Evolutionary conservation across 2,888 invertebrate species (phyloP).

Genomic region (Pardosa pseudoannulata): DNA sequence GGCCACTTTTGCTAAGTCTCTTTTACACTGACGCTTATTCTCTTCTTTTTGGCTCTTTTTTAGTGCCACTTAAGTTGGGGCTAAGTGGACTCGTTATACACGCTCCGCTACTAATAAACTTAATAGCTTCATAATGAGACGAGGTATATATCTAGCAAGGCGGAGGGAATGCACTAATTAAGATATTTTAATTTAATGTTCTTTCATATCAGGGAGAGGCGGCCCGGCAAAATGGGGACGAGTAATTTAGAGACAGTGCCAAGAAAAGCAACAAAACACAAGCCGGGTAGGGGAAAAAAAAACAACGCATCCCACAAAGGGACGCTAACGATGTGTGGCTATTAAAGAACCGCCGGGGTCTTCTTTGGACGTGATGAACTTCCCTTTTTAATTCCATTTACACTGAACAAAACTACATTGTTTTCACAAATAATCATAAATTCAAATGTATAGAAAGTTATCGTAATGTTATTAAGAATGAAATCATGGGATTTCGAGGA

Average conservation of each 20-base stretch:
- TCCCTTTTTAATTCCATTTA: constrained; percentile 1
- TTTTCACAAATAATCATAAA: constrained; percentile 11
- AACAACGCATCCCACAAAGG: constrained; percentile 3
- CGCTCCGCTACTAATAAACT: constrained; percentile 67
- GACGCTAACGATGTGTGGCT: constrained; percentile 43
- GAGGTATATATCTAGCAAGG: constrained; percentile 57
- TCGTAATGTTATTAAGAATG: background rate
- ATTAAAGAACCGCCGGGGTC: constrained; percentile 24
- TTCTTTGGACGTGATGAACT: constrained; percentile 16
- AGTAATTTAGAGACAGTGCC: constrained; percentile 49
- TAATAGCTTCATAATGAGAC: constrained; percentile 71
- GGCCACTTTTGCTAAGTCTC: constrained; percentile 64
- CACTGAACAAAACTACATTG: background rate
- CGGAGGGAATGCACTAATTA: constrained; percentile 59
- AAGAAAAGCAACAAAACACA: constrained; percentile 52
- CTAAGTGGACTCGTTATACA: constrained; percentile 71
- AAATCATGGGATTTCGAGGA: background rate
- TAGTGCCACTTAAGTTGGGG: constrained; percentile 63
- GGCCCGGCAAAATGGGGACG: constrained; percentile 52
- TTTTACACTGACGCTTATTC: constrained; percentile 26
- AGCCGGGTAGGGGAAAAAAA: background rate
- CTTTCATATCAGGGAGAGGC: constrained; percentile 63
- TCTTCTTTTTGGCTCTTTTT: constrained; percentile 37
- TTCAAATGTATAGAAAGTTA: background rate
- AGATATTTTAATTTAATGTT: constrained; percentile 72